phyloP scores from a whole-genome alignment of 2,797 vertebrate species.

The Danio jaintianensis region DNA sequence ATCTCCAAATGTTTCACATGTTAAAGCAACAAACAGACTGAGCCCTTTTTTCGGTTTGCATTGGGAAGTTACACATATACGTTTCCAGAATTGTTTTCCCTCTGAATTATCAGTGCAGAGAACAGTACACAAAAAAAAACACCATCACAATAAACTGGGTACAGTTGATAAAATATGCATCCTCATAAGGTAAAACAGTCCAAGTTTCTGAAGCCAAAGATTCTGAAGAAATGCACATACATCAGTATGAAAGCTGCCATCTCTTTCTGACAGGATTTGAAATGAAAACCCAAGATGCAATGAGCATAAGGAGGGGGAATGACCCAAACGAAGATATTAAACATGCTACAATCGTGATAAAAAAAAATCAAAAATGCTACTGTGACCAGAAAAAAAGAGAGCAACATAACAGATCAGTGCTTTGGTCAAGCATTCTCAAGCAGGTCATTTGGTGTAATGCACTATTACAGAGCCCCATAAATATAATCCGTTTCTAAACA shows the following conservation, averaged over 20 bases:
- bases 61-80: slow-evolving; percentile 58
- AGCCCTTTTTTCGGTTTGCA: slow-evolving; percentile 66
- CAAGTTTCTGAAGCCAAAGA: slow-evolving; percentile 73
- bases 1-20: slow-evolving; percentile 49
- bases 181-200: slow-evolving; percentile 77
- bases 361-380: slow-evolving; percentile 24
- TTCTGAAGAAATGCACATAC: slow-evolving; percentile 53
- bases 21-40: slow-evolving; percentile 57
- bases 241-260: slow-evolving; percentile 59
- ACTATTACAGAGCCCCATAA: slow-evolving; percentile 67
- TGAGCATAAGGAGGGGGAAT: background rate
- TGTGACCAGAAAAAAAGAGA: slow-evolving; percentile 43
- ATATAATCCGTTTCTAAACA: slow-evolving; percentile 80
- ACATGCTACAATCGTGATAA: slow-evolving; percentile 51
- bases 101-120: slow-evolving; percentile 54
- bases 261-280: slow-evolving; percentile 49
- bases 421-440: slow-evolving; percentile 56
- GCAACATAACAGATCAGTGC: slow-evolving; percentile 35
- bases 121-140: slow-evolving; percentile 47
- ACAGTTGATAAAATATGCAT: slow-evolving; percentile 79
- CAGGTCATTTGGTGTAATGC: slow-evolving; percentile 69
- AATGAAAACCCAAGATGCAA: slow-evolving; percentile 45
- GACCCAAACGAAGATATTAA: slow-evolving; percentile 32
- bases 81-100: slow-evolving; percentile 56
- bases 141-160: slow-evolving; percentile 45